Base-by-base conservation (phyloP, 2,113 vertebrate genomes). In the Diphyllodes magnificus region DNA sequence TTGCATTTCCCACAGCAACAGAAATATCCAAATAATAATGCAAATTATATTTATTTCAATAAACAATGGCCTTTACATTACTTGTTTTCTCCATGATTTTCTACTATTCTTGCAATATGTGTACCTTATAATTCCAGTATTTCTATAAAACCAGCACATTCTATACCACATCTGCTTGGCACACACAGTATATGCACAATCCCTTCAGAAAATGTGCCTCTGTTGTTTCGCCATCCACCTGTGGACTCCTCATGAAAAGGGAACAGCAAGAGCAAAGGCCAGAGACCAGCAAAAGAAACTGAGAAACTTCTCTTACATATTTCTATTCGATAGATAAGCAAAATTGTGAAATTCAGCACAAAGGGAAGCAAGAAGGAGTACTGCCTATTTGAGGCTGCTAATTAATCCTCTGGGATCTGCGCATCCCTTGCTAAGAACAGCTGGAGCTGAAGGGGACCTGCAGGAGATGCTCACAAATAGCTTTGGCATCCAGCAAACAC, bases 121-220 rank as follows among this genome's bases (percentile, higher is more conserved):
- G 37, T 17, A n/a, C 4, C 17, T 68, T 39, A 20, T 27, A 60
- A 50, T 80, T 37, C 51, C 17, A 66, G 6, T 57, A 42, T 60
- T 79, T 42, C 39, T 60, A 31, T 30, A 45, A 91, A 68, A 90
- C 50, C 61, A 54, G 51, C 23, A 64, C 31, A 51, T 68, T 31
- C 20, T 33, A 7, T 59, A 33, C 5, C 18, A 56, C 12, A 27
- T 24, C 22, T n/a, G 20, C 75, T 63, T 82, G 17, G 31, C 28
- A 45, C 17, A 6, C 3, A 8, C 2, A 47, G 4, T 45, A 28
- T 1, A 21, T 33, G 45, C 1, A 12, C 13, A 54, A 2, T 11
- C 23, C 53, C 9, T 33, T 79, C 30, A 53, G 79, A 54, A 88
- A 82, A 76, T 0, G 1, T 24, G 11, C 3, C 39, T 27, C 10